Evolutionary conservation across 2,888 invertebrate species (phyloP).

Genomic region (Thecocarcelia acutangulata): DNA sequence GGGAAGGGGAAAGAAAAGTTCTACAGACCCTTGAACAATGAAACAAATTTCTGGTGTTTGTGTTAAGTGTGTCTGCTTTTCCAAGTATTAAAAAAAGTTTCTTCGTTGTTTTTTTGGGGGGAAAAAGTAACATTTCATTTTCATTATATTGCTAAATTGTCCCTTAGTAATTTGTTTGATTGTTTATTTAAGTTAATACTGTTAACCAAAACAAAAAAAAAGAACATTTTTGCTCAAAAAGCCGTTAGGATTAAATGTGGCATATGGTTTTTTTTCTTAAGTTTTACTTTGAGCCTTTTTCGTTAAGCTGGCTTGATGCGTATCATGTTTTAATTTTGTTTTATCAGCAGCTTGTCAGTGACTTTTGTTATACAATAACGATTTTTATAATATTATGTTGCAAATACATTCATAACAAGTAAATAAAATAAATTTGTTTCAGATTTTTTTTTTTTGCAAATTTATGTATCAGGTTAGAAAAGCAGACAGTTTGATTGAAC

Average conservation of each 20-base stretch:
- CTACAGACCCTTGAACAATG: not conserved
- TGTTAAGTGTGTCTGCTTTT: conserved; percentile 48
- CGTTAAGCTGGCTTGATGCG: not conserved
- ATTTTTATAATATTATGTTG: conserved; percentile 29
- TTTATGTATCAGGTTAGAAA: too few relatives aligned
- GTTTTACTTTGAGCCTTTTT: conserved; percentile 22
- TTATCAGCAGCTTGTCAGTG: conserved; percentile 21
- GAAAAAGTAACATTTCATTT: conserved; percentile 32
- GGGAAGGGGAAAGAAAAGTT: conserved; percentile 3
- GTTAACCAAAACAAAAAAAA: not conserved
- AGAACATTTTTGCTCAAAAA: conserved; percentile 30
- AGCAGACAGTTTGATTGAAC: too few relatives aligned
- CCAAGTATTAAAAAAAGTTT: conserved; percentile 43
- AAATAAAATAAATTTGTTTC: not conserved
- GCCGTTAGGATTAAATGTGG: conserved; percentile 65
- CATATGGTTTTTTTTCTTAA: conserved; percentile 53
- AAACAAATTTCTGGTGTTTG: conserved; percentile 14
- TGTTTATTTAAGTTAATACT: conserved; percentile 43
- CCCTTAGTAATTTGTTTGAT: conserved; percentile 66
- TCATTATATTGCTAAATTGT: conserved; percentile 64
- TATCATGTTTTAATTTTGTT: conserved; percentile 1
- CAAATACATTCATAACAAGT: not conserved
- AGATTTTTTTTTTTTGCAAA: not conserved
- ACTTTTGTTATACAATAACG: conserved; percentile 42
- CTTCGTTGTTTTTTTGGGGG: conserved; percentile 32